Conservation (phyloP, 2,888 invertebrate species). For the Chymomyza amoena region DNA sequence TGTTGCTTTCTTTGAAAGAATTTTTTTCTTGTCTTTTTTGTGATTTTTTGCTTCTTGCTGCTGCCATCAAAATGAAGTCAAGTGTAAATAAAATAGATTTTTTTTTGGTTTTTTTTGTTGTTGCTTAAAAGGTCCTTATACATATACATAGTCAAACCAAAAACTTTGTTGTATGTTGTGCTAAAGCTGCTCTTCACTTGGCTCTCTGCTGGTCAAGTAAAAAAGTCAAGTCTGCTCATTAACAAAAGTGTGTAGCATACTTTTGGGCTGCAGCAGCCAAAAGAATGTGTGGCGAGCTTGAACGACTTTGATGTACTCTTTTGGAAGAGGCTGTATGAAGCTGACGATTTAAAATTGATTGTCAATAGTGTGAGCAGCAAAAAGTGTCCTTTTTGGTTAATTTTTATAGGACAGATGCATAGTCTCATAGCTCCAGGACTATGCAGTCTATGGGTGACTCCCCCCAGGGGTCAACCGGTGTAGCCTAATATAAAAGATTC, state of each 20-base stretch:
- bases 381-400: too few species aligned
- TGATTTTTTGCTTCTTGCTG: conserved; percentile 10
- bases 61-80: conserved; percentile 55
- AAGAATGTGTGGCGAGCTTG: neutral
- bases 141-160: conserved; percentile 33
- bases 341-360: too few species aligned
- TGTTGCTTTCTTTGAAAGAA: conserved; percentile 51
- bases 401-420: too few species aligned
- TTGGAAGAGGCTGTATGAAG: too few species aligned
- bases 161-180: conserved; percentile 30
- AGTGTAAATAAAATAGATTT: conserved; percentile 53
- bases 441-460: too few species aligned
- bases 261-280: neutral
- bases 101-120: conserved; percentile 7
- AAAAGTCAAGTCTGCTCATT: conserved; percentile 18
- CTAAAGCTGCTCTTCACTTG: conserved; percentile 48
- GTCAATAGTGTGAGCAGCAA: too few species aligned
- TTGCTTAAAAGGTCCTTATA: conserved; percentile 13
- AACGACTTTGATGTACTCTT: too few species aligned
- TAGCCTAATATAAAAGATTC: too few species aligned
- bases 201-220: neutral
- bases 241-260: conserved; percentile 2
- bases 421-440: too few species aligned
- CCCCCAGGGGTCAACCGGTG: too few species aligned
- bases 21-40: conserved; percentile 14